Conservation (phyloP, 2,113 vertebrate genomes). For the Thalassarche chlororhynchos region DNA sequence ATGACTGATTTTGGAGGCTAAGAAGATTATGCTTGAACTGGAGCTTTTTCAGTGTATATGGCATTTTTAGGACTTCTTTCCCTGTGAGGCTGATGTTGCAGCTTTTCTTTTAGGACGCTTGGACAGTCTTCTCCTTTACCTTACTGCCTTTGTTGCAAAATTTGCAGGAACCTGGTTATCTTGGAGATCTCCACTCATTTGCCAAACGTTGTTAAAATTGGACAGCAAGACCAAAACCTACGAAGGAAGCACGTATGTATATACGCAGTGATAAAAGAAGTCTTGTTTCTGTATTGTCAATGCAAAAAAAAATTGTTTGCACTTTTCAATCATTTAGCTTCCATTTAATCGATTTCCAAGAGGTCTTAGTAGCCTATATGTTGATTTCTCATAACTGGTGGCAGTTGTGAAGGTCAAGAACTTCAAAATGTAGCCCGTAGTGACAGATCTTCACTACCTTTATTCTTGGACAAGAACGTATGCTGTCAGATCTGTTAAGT, state of each 20-base stretch:
- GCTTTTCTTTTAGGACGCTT: background rate
- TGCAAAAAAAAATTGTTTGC: fast-evolving
- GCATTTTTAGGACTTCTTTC: background rate
- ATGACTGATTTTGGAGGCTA: background rate
- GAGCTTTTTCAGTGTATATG: background rate
- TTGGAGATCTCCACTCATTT: background rate
- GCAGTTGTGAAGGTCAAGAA: background rate
- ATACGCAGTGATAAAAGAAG: background rate
- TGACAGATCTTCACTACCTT: background rate
- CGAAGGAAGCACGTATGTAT: background rate
- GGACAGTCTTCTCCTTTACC: background rate
- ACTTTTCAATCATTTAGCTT: background rate
- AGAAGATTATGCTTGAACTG: background rate
- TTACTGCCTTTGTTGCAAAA: background rate
- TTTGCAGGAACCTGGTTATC: background rate
- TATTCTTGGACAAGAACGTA: background rate
- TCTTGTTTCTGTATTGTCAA: background rate
- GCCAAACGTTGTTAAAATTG: background rate
- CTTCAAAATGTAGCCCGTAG: background rate
- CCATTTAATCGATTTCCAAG: background rate
- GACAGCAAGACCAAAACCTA: background rate
- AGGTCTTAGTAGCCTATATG: background rate
- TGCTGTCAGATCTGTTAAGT: background rate
- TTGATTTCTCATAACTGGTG: background rate
- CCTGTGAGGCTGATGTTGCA: background rate